Conservation (phyloP, 2,113 vertebrate genomes). For the Amphiprion ocellaris region DNA sequence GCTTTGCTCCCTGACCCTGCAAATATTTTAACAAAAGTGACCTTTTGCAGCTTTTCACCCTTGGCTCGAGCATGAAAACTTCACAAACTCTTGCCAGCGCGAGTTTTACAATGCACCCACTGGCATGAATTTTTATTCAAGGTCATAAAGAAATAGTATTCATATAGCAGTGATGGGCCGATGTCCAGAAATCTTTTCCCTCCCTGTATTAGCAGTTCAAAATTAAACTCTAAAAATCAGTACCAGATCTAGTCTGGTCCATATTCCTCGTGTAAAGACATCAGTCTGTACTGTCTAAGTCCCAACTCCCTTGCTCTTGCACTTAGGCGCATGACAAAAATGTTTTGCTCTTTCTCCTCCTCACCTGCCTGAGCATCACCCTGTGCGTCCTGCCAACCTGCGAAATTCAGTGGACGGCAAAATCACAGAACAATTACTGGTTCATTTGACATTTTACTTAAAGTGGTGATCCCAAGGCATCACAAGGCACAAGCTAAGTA, state of each 20-base stretch:
- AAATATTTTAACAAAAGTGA: conserved; percentile 52
- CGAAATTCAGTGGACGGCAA: conserved; percentile 29
- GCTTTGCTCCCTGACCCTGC: conserved; percentile 47
- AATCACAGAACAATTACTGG: conserved; percentile 45
- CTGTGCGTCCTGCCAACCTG: conserved; percentile 38
- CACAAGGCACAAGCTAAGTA: background rate
- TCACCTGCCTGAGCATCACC: conserved; percentile 29
- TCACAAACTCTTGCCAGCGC: conserved; percentile 24
- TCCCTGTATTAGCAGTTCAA: background rate
- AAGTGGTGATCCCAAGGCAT: conserved; percentile 10
- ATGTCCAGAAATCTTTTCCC: conserved; percentile 15
- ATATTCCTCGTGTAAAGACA: background rate
- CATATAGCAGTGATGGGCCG: conserved; percentile 18
- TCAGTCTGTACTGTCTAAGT: background rate
- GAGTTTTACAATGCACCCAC: conserved; percentile 27
- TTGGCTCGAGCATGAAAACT: conserved; percentile 42
- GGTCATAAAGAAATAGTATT: conserved; percentile 28
- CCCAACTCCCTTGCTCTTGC: background rate
- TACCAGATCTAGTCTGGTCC: conserved; percentile 43
- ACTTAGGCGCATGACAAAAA: conserved; percentile 34
- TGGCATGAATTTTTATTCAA: conserved; percentile 44
- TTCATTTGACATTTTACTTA: conserved; percentile 12
- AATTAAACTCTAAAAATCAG: conserved; percentile 12
- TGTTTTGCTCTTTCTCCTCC: conserved; percentile 45
- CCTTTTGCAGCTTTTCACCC: conserved; percentile 49